These are phyloP conservation scores for Arrhamphus sclerolepis DNA, from an alignment of 2,797 vertebrate genomes.

Conservation along the genomic window DNA sequence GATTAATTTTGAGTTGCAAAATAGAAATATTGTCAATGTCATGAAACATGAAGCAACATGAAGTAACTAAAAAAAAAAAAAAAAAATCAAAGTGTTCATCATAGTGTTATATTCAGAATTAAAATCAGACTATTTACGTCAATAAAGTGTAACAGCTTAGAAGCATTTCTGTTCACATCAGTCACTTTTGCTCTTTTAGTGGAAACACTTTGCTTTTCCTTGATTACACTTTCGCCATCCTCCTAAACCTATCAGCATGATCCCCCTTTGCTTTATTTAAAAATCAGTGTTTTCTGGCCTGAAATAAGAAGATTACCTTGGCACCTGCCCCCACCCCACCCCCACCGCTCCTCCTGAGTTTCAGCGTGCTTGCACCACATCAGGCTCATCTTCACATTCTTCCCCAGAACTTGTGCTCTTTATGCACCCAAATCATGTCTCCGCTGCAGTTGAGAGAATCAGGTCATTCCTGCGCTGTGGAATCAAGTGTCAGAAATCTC, in stretches of 20 bases:
- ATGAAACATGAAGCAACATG: background rate
- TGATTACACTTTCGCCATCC: slow-evolving; percentile 36
- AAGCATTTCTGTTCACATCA: background rate
- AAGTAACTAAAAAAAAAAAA: background rate
- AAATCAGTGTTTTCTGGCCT: slow-evolving; percentile 75
- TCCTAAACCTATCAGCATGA: slow-evolving; percentile 38
- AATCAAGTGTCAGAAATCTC: slow-evolving; percentile 58
- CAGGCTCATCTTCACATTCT: slow-evolving; percentile 65
- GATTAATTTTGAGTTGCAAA: slow-evolving; percentile 11
- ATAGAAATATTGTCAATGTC: slow-evolving; percentile 1
- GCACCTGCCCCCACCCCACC: slow-evolving; percentile 37
- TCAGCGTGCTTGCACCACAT: slow-evolving; percentile 69
- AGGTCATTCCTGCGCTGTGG: slow-evolving; percentile 40
- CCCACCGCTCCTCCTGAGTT: slow-evolving; percentile 55
- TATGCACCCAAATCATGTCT: slow-evolving; percentile 58
- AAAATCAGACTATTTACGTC: background rate
- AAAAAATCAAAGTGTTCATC: background rate
- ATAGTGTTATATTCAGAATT: background rate
- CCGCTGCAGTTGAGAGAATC: slow-evolving; percentile 48
- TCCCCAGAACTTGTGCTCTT: slow-evolving; percentile 47
- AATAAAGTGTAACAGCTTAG: background rate
- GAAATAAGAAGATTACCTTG: slow-evolving; percentile 80
- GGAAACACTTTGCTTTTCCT: slow-evolving; percentile 15
- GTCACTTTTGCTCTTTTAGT: background rate
- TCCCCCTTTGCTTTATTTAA: slow-evolving; percentile 46